phyloP scores from a whole-genome alignment of 2,888 invertebrate genomes.

The Macaria notata region DNA sequence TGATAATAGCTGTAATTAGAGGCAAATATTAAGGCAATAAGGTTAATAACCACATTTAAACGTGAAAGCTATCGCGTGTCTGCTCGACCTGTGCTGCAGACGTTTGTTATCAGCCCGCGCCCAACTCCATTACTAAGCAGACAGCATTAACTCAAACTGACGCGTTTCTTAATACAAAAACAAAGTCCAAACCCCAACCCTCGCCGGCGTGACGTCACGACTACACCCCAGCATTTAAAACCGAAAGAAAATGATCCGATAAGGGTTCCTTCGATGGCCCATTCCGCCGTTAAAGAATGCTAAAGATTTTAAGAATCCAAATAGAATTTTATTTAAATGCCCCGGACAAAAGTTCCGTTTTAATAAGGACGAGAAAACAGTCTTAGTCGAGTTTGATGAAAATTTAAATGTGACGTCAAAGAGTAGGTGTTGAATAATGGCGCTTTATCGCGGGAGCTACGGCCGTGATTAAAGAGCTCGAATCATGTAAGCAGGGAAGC shows the following conservation, averaged over 20 bases:
- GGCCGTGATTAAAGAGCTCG: slow-evolving; percentile 56
- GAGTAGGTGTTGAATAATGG: slow-evolving; percentile 47
- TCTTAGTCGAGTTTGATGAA: slow-evolving; percentile 28
- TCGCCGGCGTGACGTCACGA: slow-evolving; percentile 27
- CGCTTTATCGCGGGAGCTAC: slow-evolving; percentile 41
- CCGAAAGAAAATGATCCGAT: slow-evolving; percentile 56
- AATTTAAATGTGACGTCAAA: slow-evolving; percentile 44
- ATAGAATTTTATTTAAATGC: slow-evolving; percentile 46
- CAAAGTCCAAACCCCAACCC: slow-evolving; percentile 32
- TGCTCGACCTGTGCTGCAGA: slow-evolving; percentile 27
- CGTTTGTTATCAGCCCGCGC: slow-evolving; percentile 32
- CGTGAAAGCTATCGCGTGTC: slow-evolving; percentile 33
- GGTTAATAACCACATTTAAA: slow-evolving; percentile 26
- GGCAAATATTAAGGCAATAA: slow-evolving; percentile 15
- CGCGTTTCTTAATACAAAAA: slow-evolving; percentile 44
- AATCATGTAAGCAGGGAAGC: slow-evolving; percentile 66
- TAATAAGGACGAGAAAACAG: slow-evolving; percentile 29
- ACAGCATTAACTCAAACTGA: slow-evolving; percentile 36
- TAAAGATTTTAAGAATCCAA: slow-evolving; percentile 46
- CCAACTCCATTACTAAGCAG: slow-evolving; percentile 31
- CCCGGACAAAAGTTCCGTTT: slow-evolving; percentile 34
- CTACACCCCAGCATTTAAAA: slow-evolving; percentile 40
- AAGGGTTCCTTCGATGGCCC: slow-evolving; percentile 52
- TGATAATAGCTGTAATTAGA: not conserved
- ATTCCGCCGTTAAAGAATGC: slow-evolving; percentile 48